Conservation (phyloP, 1,140 invertebrate species). For the Periplaneta americana region DNA sequence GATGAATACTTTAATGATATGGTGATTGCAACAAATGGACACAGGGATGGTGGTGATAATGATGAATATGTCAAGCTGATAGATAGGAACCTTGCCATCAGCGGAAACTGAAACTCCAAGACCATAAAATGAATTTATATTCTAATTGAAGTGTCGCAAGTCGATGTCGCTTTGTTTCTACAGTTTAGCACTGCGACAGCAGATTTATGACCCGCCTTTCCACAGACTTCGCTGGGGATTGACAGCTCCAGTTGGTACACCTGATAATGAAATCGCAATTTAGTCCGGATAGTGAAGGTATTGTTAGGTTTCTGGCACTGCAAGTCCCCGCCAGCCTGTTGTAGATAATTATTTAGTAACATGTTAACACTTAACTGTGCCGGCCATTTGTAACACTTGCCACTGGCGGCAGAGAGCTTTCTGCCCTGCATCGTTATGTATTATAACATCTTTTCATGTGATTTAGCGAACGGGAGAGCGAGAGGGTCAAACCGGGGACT, state of each 20-base stretch:
- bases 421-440: neutral
- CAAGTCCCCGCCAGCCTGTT: neutral
- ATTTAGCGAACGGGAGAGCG: neutral
- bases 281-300: neutral
- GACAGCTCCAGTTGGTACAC: neutral
- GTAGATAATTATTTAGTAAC: neutral
- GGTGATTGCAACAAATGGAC: too few relatives aligned
- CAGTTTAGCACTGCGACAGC: too few relatives aligned
- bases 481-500: neutral
- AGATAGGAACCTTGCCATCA: too few relatives aligned
- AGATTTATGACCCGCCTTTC: too few relatives aligned
- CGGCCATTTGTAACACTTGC: neutral
- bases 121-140: too few relatives aligned
- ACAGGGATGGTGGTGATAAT: too few relatives aligned
- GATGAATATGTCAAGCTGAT: too few relatives aligned
- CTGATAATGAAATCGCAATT: neutral
- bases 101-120: too few relatives aligned
- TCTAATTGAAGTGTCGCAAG: too few relatives aligned
- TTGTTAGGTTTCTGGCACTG: neutral
- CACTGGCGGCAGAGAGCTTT: neutral
- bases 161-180: too few relatives aligned
- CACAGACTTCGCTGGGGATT: neutral
- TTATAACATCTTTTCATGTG: neutral
- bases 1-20: too few relatives aligned
- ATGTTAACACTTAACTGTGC: neutral